These are phyloP conservation scores for Saccostrea glomerata DNA, from an alignment of 1,140 invertebrate species.

Conservation along the genomic window DNA sequence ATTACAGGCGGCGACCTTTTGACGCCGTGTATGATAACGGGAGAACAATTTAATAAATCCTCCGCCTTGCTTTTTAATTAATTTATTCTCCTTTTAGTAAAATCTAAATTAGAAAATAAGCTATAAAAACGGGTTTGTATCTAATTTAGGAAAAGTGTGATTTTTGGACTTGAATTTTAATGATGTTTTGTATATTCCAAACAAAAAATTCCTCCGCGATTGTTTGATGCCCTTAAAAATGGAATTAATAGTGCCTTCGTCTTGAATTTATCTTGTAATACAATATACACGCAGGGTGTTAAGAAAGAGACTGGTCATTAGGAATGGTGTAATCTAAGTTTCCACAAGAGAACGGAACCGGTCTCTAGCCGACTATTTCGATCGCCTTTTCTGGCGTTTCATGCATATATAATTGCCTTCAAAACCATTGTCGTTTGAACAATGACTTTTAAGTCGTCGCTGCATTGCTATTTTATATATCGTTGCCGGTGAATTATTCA, in stretches of 20 bases:
- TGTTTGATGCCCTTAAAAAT: background rate
- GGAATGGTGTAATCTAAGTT: conserved; percentile 39
- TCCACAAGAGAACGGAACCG: conserved; percentile 40
- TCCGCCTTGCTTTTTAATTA: conserved; percentile 40
- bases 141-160: background rate
- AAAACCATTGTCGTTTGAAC: conserved; percentile 6
- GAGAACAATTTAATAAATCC: conserved; percentile 51
- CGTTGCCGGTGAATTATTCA: background rate
- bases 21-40: conserved; percentile 40
- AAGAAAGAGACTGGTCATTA: conserved; percentile 23
- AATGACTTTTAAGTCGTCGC: conserved; percentile 2
- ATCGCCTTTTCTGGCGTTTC: conserved; percentile 29
- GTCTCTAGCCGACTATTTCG: conserved; percentile 38
- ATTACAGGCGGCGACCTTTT: conserved; percentile 12
- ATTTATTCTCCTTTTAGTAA: conserved; percentile 27
- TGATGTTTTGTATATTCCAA: background rate
- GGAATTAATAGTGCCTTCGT: conserved; percentile 14
- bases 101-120: background rate
- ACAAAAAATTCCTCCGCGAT: background rate
- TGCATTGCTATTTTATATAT: conserved; percentile 20
- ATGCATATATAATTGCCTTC: conserved; percentile 30
- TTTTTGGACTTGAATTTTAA: conserved; percentile 25
- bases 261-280: conserved; percentile 34
- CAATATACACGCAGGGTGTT: conserved; percentile 34
- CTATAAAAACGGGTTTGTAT: background rate